Percentiles rank a stretch among this genome's conserved stretches.
These are phyloP conservation scores for Caranx melampygus DNA, from an alignment of 2,113 vertebrate genomes.

Conservation along the genomic window DNA sequence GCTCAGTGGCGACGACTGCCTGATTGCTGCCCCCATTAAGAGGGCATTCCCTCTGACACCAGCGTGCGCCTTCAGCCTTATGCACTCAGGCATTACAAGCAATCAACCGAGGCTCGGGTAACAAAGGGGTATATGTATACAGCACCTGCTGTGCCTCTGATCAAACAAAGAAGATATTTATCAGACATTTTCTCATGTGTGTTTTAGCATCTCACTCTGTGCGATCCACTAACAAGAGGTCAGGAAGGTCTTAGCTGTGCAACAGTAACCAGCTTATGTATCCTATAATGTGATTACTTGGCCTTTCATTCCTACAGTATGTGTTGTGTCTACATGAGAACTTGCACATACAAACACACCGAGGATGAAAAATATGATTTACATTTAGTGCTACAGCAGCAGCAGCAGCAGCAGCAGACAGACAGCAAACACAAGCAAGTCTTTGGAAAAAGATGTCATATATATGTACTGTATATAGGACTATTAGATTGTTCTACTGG, in stretches of 20 bases:
- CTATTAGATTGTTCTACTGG: not conserved
- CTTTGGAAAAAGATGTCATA: not conserved
- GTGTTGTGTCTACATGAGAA: not conserved
- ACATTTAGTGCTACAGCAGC: not conserved
- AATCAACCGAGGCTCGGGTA: conserved; percentile 61
- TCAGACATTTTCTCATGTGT: not conserved
- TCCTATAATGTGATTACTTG: conserved; percentile 38
- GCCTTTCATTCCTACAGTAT: conserved; percentile 27
- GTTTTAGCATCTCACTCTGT: not conserved
- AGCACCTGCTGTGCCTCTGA: conserved; percentile 60
- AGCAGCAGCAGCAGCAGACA: not conserved
- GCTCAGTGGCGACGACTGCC: conserved; percentile 67
- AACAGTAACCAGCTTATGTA: conserved; percentile 42
- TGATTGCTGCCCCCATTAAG: conserved; percentile 80
- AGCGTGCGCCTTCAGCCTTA: conserved; percentile 59
- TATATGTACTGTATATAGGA: not conserved
- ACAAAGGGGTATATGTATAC: conserved; percentile 4
- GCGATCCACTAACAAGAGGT: conserved; percentile 36
- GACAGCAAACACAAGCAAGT: conserved; percentile 1
- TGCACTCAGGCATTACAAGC: conserved; percentile 70
- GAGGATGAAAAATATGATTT: not conserved
- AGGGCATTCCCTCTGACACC: conserved; percentile 70
- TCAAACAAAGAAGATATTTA: conserved; percentile 4
- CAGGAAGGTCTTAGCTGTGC: conserved; percentile 25
- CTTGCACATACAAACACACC: not conserved